These are phyloP conservation scores for Helostoma temminkii DNA, from an alignment of 2,797 vertebrate genomes.

Conservation along the genomic window DNA sequence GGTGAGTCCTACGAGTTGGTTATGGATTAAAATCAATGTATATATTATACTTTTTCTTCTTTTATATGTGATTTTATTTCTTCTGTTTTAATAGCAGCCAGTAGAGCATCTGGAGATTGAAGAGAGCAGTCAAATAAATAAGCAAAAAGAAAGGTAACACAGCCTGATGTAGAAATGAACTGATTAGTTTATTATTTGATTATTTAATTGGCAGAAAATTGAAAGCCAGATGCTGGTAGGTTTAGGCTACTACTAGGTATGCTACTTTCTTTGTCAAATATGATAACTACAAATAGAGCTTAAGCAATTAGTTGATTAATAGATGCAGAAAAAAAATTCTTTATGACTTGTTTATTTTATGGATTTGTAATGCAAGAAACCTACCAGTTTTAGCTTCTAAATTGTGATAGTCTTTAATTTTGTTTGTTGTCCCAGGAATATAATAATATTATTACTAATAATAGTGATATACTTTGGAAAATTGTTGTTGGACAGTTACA, in stretches of 20 bases:
- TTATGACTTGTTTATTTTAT: too few relatives aligned
- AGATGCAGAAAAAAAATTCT: too few relatives aligned
- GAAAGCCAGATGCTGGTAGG: neutral
- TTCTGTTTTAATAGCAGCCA: constrained; percentile 67
- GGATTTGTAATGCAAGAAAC: too few relatives aligned
- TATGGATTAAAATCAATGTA: neutral
- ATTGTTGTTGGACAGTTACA: too few relatives aligned
- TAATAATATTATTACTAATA: too few relatives aligned
- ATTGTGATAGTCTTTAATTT: too few relatives aligned
- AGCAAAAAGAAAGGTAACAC: constrained; percentile 82
- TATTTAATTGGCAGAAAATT: neutral
- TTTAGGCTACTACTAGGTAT: neutral
- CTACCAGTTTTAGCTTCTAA: too few relatives aligned
- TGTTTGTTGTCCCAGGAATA: too few relatives aligned
- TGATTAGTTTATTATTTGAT: neutral
- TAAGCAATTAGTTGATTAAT: too few relatives aligned
- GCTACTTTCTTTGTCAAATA: neutral
- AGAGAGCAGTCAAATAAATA: constrained; percentile 71
- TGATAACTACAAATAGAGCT: too few relatives aligned
- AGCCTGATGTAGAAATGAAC: neutral
- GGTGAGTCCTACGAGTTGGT: constrained; percentile 76
- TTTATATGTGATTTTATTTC: constrained; percentile 4
- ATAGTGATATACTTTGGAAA: too few relatives aligned
- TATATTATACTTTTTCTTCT: neutral
- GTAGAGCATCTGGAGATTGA: constrained; percentile 72